phyloP scores from a whole-genome alignment of 2,113 vertebrate species.

The Austrofundulus limnaeus region DNA sequence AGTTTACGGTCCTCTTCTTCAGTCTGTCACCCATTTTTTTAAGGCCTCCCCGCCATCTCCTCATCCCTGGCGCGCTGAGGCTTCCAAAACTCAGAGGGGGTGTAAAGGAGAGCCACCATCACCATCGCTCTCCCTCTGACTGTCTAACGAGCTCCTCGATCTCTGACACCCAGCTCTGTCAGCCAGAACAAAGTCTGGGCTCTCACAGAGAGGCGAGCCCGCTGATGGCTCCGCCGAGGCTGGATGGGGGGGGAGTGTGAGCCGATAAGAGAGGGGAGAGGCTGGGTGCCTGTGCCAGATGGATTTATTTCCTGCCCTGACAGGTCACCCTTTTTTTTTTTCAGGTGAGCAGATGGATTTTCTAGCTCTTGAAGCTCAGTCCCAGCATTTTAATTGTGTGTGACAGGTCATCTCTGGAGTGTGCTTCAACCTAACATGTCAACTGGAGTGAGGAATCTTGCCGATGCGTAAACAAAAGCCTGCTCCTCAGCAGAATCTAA shows the following conservation, averaged over 20 bases:
- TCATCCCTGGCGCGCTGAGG: conserved; percentile 43
- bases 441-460: conserved; percentile 24
- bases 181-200: conserved; percentile 70
- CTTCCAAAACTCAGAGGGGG: conserved; percentile 44
- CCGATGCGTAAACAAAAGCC: not conserved
- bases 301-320: conserved; percentile 67
- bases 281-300: conserved; percentile 40
- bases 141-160: conserved; percentile 69
- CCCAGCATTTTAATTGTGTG: conserved; percentile 50
- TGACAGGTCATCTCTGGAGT: conserved; percentile 54
- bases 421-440: conserved; percentile 46
- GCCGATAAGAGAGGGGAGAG: conserved; percentile 35
- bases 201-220: conserved; percentile 61
- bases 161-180: conserved; percentile 69
- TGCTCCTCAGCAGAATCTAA: conserved; percentile 12
- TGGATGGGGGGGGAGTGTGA: conserved; percentile 48
- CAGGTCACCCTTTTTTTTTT: conserved; percentile 49
- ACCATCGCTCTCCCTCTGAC: conserved; percentile 53
- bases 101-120: conserved; percentile 51
- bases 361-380: conserved; percentile 47
- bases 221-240: conserved; percentile 56
- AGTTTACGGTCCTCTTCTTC: conserved; percentile 43
- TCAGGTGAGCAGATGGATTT: conserved; percentile 66
- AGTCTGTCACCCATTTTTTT: conserved; percentile 51
- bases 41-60: conserved; percentile 24